phyloP scores from a whole-genome alignment of 2,888 invertebrate species.

The Eristalis intricaria region DNA sequence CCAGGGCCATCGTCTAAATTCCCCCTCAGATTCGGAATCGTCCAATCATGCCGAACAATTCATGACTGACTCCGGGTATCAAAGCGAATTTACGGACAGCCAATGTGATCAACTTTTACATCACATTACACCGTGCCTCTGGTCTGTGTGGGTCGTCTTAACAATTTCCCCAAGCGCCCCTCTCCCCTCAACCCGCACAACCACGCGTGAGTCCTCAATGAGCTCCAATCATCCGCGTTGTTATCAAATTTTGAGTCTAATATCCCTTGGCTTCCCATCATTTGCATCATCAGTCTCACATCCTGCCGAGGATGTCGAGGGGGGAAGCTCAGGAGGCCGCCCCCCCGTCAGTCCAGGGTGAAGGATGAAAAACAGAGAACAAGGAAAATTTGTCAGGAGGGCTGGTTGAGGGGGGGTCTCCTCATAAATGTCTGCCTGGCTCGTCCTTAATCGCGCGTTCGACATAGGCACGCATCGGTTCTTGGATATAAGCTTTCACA shows the following conservation, averaged over 20 bases:
- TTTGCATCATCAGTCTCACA: slow-evolving; percentile 19
- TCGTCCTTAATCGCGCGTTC: slow-evolving; percentile 23
- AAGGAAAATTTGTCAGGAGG: not conserved
- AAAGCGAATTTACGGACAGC: slow-evolving; percentile 1
- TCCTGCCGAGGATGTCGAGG: no score
- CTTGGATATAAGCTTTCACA: slow-evolving; percentile 29
- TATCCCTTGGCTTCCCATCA: slow-evolving; percentile 26
- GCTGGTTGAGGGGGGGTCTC: not conserved
- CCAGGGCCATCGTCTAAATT: not conserved
- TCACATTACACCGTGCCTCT: slow-evolving; percentile 22
- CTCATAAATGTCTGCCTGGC: slow-evolving; percentile 23
- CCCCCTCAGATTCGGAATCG: not conserved
- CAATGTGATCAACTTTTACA: slow-evolving; percentile 20
- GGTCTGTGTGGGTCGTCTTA: not conserved
- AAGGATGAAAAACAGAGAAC: not conserved
- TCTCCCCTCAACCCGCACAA: no score
- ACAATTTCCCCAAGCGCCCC: not conserved
- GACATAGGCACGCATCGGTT: slow-evolving; percentile 21
- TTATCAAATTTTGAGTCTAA: slow-evolving; percentile 45
- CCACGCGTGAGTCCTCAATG: no score
- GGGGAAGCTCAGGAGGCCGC: no score
- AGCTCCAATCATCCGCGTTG: slow-evolving; percentile 40
- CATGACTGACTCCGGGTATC: not conserved
- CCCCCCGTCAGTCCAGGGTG: not conserved
- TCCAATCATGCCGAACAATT: slow-evolving; percentile 9